Evolutionary conservation across 1,140 invertebrate genomes (phyloP).

Genomic region (Trachymyrmex cornetzi): DNA sequence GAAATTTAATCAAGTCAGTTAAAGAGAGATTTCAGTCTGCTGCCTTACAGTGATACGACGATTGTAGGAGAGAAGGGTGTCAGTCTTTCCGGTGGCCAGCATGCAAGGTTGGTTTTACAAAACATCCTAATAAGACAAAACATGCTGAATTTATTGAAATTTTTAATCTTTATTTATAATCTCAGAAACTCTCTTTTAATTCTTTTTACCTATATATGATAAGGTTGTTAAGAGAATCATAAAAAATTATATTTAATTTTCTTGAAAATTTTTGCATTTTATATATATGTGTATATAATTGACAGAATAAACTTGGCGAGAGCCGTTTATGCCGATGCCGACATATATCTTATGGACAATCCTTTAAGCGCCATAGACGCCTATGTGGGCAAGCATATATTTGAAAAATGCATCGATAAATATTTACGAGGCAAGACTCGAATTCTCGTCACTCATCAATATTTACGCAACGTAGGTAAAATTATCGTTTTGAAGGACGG

Average conservation of each 20-base stretch:
- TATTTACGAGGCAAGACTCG: conserved; percentile 91
- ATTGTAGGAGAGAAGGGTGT: conserved; percentile 94
- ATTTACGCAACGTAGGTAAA: conserved; percentile 91
- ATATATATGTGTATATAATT: neutral
- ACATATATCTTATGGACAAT: conserved; percentile 94
- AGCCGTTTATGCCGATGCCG: conserved; percentile 87
- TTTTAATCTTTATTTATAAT: neutral
- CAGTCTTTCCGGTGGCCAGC: conserved; percentile 92
- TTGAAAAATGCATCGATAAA: conserved; percentile 90
- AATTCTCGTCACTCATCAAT: conserved; percentile 95
- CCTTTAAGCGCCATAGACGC: conserved; percentile 94
- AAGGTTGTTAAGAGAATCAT: too few relatives aligned
- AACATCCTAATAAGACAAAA: too few relatives aligned
- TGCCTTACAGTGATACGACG: conserved; percentile 90
- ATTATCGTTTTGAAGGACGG: conserved; percentile 93
- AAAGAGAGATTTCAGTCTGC: conserved; percentile 88
- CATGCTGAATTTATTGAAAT: neutral
- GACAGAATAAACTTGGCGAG: conserved; percentile 91
- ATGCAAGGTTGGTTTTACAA: conserved; percentile 87
- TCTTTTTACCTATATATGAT: neutral
- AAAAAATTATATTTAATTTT: too few relatives aligned
- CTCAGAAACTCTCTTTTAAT: neutral
- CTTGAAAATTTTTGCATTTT: too few relatives aligned
- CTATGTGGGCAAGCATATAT: conserved; percentile 93
- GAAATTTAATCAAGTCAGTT: too few relatives aligned